Evolutionary conservation across 23 tunicate genomes (phyloP), one percentile per base, ranked within the genome.

Genomic region (Halocynthia roretzi): DNA sequence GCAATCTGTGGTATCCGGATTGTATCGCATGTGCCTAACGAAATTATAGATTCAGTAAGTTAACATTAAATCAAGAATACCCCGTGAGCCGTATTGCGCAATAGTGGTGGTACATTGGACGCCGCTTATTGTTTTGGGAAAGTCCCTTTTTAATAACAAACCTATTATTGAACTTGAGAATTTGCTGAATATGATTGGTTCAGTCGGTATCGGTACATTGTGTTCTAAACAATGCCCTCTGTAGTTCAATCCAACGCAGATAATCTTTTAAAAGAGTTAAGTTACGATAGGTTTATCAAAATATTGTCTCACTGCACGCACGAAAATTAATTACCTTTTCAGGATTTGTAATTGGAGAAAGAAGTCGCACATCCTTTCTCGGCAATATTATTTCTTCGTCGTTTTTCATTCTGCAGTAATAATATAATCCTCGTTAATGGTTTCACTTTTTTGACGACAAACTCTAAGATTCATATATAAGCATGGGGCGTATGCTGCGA

Each of bases 171-270:
- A 52, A 69, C 85, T 86, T 76, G 98, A 86, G 71, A 93, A 87
- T 62, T 93, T 93, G 78, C 82, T 93, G 74, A 93, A 93, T 18
- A 93, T 87, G 8, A 93, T 77, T 22, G 98, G 98, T 62, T 87
- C 98, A 60, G 83, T 66, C 50, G 98, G 98, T 11, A 87, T 54
- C 8, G 94, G 83, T 8, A 67, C 22, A 63, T 87, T 93, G 76
- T 83, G 93, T 76, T 93, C 98, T 7, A 49, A n/a, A 65, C 94
- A 93, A 56, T 93, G 98, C 52, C 87, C 95, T 72, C 76, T 83
- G 72, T 93, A 93, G 72, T 93, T 93, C 77, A 93, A 52, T 10
- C 98, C 98, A 77, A 93, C 89, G 72, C 98, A 93, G 17, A 93
- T 75, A 9, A 93, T 94, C 87, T 91, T n/a, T 18, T 31, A 21